Evolutionary conservation across 2,888 invertebrate species (phyloP), one percentile per base, ranked within the genome.

Genomic region (Rhingia campestris): DNA sequence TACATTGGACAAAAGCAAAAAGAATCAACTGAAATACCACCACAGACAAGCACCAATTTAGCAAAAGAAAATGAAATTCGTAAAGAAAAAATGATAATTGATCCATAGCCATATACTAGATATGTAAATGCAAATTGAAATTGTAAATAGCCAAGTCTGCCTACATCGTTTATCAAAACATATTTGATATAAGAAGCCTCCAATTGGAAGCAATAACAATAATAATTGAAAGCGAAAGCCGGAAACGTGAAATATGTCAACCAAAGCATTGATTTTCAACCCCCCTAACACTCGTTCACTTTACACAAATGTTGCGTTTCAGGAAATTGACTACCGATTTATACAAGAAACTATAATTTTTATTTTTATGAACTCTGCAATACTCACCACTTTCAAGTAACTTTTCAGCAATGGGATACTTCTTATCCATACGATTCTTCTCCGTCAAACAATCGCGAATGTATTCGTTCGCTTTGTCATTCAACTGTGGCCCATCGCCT

Each of bases 401-500:
- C 86, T 94, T 93, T 35, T 93, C 92, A 6, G 95, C 94, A 87
- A 95, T 93, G 14, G 95, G 95, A 90, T 94, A 95, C 89, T 95
- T 95, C 61, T 93, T 92, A 86, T 93, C 95, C 86, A 95, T 92
- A 86, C 93, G 93, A 76, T 94, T 93, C 90, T 95, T 95, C 89
- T 96, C 96, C 59, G 94, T 93, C 80, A 96, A 89, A 75, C 96
- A 92, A 89, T 96, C 95, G 30, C 94, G 93, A 89, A 96, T 94
- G 89, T 96, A 96, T 92, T 96, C 96, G 70, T 93, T 95, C 89
- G 95, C 95, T 92, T 95, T 96, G 89, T 95, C 95, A 86, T 94
- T 93, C 77, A 94, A 86, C 79, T 90, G 91, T 88, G 93, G 93
- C 63, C 81, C 88, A 81, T 88, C 88, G 32, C 86, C 82, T 10